phyloP scores from a whole-genome alignment of 1,140 invertebrate genomes.

The Formica exsecta region DNA sequence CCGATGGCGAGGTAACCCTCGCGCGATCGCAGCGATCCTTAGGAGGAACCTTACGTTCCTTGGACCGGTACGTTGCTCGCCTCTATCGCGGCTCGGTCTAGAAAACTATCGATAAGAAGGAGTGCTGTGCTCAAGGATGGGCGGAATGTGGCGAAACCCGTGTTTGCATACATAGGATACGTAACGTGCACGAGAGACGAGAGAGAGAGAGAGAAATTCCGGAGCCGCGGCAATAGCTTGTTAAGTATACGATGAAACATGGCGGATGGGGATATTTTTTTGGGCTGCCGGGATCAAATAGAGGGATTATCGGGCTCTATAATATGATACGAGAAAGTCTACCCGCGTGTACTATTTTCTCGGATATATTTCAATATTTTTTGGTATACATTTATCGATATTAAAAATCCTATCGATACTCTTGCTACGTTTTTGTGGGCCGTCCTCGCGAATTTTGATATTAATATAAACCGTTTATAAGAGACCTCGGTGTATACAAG shows the following conservation, averaged over 20 bases:
- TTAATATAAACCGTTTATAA: neutral
- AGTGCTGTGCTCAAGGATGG: slow-evolving; percentile 17
- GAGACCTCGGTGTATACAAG: slow-evolving; percentile 33
- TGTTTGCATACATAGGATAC: slow-evolving; percentile 27
- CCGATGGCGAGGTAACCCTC: slow-evolving; percentile 26
- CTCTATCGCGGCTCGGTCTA: slow-evolving; percentile 48
- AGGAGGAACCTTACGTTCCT: slow-evolving; percentile 49
- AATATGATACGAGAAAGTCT: too few relatives aligned
- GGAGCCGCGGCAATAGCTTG: neutral
- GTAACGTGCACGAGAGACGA: neutral
- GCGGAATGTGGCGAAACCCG: slow-evolving; percentile 37
- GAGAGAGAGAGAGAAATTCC: slow-evolving; percentile 50
- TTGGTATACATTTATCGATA: neutral
- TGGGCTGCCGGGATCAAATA: neutral
- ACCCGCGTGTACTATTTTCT: neutral
- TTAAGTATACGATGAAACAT: slow-evolving; percentile 18
- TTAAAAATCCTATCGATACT: neutral
- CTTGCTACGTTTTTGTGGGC: neutral
- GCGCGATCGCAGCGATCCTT: slow-evolving; percentile 30
- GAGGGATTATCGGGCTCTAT: neutral
- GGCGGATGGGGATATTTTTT: neutral
- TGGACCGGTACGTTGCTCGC: slow-evolving; percentile 1
- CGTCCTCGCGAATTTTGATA: neutral
- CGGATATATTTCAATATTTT: neutral
- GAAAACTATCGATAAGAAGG: slow-evolving; percentile 56